Conservation (phyloP, 2,888 invertebrate species). For the Noctua comes region DNA sequence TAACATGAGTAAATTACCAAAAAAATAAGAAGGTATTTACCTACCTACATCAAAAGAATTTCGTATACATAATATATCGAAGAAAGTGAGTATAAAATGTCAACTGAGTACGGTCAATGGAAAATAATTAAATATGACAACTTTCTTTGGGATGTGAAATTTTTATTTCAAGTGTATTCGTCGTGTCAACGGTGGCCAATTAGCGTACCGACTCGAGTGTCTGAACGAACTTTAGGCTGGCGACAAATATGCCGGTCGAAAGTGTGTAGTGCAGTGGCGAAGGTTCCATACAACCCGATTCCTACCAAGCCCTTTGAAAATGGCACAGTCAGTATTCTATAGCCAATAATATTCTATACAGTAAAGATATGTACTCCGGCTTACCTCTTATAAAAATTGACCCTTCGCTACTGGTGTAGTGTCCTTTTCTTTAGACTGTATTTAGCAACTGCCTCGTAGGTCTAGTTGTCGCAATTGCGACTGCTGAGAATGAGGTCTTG, state of each 20-base stretch:
- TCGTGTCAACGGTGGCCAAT: conserved; percentile 34
- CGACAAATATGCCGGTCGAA: conserved; percentile 1
- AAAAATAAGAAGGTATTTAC: background rate
- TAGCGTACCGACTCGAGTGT: conserved; percentile 35
- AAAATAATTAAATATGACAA: conserved; percentile 43
- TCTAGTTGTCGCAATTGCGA: too few relatives aligned
- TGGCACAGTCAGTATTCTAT: too few relatives aligned
- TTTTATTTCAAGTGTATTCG: conserved; percentile 37
- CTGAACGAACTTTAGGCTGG: conserved; percentile 45
- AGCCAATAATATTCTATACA: too few relatives aligned
- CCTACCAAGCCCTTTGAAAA: too few relatives aligned
- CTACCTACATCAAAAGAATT: background rate
- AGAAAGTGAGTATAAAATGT: conserved; percentile 49
- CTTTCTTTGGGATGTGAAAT: conserved; percentile 59
- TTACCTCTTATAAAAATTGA: too few relatives aligned
- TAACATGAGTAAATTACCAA: background rate
- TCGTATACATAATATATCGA: conserved; percentile 22
- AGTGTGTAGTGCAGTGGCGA: too few relatives aligned
- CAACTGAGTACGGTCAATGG: conserved; percentile 31
- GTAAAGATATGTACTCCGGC: too few relatives aligned
- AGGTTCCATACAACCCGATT: too few relatives aligned
- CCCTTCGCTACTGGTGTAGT: too few relatives aligned
- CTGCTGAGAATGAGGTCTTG: too few relatives aligned
- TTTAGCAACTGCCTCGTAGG: too few relatives aligned
- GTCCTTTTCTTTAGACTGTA: background rate